A percentile compares a stretch with the other conserved stretches of the same genome.
These are phyloP conservation scores for Diorhabda elongata DNA, from an alignment of 1,140 invertebrate species.

Conservation along the genomic window DNA sequence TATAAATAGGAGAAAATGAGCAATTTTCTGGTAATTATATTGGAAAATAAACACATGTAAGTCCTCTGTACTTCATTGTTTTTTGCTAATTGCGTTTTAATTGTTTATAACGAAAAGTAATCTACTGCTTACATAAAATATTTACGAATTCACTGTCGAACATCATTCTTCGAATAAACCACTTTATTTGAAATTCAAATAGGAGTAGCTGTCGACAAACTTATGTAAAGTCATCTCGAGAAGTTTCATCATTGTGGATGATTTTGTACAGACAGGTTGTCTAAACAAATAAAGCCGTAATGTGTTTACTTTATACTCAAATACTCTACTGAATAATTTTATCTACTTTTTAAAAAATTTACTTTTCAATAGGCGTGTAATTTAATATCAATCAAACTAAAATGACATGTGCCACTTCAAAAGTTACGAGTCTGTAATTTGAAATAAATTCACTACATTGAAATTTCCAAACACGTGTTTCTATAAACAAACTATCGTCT, in stretches of 20 bases:
- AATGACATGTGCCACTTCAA: neutral
- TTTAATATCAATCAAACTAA: neutral
- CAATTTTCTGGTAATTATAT: no score
- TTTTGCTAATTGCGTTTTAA: no score
- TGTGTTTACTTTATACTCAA: conserved; percentile 1
- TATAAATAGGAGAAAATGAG: no score
- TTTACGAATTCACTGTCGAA: no score
- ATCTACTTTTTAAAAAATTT: neutral
- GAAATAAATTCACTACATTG: no score
- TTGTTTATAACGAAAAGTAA: no score
- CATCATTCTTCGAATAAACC: neutral
- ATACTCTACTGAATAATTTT: neutral
- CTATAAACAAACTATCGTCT: no score
- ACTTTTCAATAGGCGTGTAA: neutral
- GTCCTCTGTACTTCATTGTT: no score
- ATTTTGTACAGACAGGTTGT: neutral
- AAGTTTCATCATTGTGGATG: neutral
- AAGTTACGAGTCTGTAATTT: no score
- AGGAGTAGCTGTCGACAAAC: neutral
- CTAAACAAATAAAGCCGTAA: neutral
- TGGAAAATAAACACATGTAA: no score
- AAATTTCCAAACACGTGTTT: no score
- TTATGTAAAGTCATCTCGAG: neutral
- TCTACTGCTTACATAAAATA: no score
- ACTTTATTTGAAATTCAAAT: conserved; percentile 3